Evolutionary conservation across 2,888 invertebrate genomes (phyloP), one percentile per base, ranked within the genome.

Genomic region (Lepidochrysops patricia): DNA sequence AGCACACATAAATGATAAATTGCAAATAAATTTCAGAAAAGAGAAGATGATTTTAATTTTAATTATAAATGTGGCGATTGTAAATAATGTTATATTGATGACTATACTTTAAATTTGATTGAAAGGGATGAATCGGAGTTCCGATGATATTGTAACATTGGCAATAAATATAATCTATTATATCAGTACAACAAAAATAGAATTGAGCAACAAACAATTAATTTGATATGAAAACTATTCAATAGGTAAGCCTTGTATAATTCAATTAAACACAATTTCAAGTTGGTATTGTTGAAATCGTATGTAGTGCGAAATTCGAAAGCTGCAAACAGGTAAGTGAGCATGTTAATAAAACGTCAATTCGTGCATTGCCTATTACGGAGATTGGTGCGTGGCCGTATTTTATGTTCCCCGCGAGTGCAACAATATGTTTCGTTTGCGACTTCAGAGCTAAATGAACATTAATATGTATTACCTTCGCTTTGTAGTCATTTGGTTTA

Each of bases 361-460:
- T 72, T 83, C 83, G 80, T 84, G 83, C 74, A 74, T 76, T 76
- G 70, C 80, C 80, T 82, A 82, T 80, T 84, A 82, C 66, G 80
- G 83, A 71, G 69, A 72, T 72, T 68, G 68, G 68, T 72, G 72
- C 72, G 69, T 73, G 68, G 70, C 70, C 66, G 70, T 68, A 67
- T 69, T 77, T 78, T 77, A 76, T 73, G 77, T 77, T 73, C 75
- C 73, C 66, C 70, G 43, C 23, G 69, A 66, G 71, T 72, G 69
- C 69, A 72, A 74, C 69, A 72, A 79, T 80, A 81, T 74, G 74
- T 76, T 73, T 73, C 77, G 81, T 82, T 76, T 77, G 76, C 76
- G 77, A 79, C 73, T 68, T 69, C 67, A 70, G 72, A 70, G 67
- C 32, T 15, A 29, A 29, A 15, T 19, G 54, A 29, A 19, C 32